Percentiles rank a stretch among this genome's conserved stretches.
Evolutionary conservation across 1,140 invertebrate species (phyloP).

Genomic region (Drosophila erecta): DNA sequence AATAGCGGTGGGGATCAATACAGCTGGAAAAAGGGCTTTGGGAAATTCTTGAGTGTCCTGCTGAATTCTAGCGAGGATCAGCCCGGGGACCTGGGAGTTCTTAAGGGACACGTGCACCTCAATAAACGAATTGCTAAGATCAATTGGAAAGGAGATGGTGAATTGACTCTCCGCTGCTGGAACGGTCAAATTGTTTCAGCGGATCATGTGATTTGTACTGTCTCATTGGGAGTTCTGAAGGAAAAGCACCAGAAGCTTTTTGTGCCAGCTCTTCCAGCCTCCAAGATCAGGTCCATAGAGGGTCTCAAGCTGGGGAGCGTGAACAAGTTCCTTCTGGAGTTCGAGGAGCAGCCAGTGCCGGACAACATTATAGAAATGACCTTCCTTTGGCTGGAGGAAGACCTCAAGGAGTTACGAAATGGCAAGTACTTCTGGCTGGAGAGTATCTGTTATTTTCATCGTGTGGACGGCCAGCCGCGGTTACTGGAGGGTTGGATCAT

Average conservation of each 20-base stretch:
- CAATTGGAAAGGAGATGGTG: constrained; percentile 70
- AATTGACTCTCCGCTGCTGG: constrained; percentile 85
- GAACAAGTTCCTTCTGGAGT: constrained; percentile 92
- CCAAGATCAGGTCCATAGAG: constrained; percentile 88
- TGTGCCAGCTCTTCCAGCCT: constrained; percentile 86
- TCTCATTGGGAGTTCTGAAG: constrained; percentile 89
- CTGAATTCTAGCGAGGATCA: constrained; percentile 66
- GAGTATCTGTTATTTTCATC: constrained; percentile 88
- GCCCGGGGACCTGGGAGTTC: constrained; percentile 47
- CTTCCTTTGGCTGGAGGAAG: constrained; percentile 86
- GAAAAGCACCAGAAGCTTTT: constrained; percentile 87
- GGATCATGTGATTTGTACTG: constrained; percentile 89
- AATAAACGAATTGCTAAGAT: constrained; percentile 85
- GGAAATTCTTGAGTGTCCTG: constrained; percentile 87
- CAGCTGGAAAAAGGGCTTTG: constrained; percentile 87
- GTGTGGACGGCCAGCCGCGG: constrained; percentile 88
- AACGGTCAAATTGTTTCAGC: constrained; percentile 87
- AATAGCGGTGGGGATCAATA: constrained; percentile 86
- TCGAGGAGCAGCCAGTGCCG: constrained; percentile 88
- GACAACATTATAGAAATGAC: constrained; percentile 81
- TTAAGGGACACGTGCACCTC: constrained; percentile 83
- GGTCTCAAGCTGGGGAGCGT: constrained; percentile 89
- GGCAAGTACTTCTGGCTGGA: constrained; percentile 86
- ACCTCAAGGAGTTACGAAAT: constrained; percentile 73
- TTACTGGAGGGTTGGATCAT: constrained; percentile 88